Base-by-base conservation (phyloP, 2,797 vertebrate genomes). In the Muraenolepis orangiensis region DNA sequence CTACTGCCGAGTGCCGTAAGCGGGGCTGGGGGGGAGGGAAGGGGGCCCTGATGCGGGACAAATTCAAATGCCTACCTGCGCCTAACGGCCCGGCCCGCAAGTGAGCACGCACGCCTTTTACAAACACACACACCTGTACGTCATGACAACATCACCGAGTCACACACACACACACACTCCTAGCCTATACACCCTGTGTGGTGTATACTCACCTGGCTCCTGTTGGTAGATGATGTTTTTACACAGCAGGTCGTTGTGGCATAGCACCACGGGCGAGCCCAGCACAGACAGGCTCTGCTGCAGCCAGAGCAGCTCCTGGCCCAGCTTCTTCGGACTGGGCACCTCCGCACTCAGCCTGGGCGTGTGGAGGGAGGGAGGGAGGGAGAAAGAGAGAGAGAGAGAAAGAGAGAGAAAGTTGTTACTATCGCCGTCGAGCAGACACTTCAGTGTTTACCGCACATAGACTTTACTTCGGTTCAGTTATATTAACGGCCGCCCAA, bases 161-260 rank as follows among this genome's bases (percentile, higher is more conserved):
- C 70, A 51, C 38, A 29, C 23, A 40, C 69, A 16, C 11, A 68
- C 23, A 18, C 70, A 51, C 38, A 29, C 26, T 7, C 12, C 70
- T 34, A 30, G 20, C 77, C 78, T 86, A 57, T 70, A 70, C 16
- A 26, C 23, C 80, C 66, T 20, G 5, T 66, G 66, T 67, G 18
- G 61, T 23, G 51, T 71, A 82, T 80, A 94, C 96, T 93, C 94
- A 99, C 98, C 97, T 94, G 93, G 90, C 87, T 93, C 93, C 90
- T 95, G 91, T 88, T 96, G 97, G 92, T 94, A 99, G 93, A 99
- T 98, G 89, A 99, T 99, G 90, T 99, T 99, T 93, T 99, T 99
- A 94, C 97, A 99, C 85, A 99, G 94, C 72, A 99, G 94, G 87
- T 99, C 98, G 18, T 99, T 99, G 93, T 99, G 98, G 90, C 98